phyloP scores from a whole-genome alignment of 1,140 invertebrate genomes.

The Drosophila jambulina region DNA sequence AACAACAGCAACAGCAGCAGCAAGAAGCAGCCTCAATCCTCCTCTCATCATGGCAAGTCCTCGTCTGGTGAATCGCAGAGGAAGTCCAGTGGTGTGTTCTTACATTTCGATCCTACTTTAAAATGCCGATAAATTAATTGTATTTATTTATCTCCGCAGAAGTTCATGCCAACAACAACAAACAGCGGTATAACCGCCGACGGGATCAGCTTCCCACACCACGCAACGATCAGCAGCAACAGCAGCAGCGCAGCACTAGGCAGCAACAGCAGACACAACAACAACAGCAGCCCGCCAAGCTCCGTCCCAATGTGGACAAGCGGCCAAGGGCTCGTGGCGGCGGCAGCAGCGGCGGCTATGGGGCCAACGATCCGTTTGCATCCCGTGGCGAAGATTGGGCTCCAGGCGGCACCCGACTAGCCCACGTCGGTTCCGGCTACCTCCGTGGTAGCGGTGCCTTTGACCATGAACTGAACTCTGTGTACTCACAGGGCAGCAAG shows the following conservation, averaged over 20 bases:
- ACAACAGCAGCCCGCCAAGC: slow-evolving; percentile 60
- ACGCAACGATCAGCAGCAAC: slow-evolving; percentile 67
- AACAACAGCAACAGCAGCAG: slow-evolving; percentile 58
- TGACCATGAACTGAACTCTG: slow-evolving; percentile 92
- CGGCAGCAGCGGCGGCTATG: slow-evolving; percentile 18
- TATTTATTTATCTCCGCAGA: slow-evolving; percentile 37
- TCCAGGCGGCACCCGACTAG: slow-evolving; percentile 75
- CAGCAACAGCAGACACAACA: slow-evolving; percentile 60
- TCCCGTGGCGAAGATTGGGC: slow-evolving; percentile 48
- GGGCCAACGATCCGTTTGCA: slow-evolving; percentile 40
- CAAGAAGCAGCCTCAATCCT: slow-evolving; percentile 71
- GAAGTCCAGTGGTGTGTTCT: slow-evolving; percentile 69
- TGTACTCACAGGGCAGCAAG: slow-evolving; percentile 93
- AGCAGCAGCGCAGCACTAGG: slow-evolving; percentile 27
- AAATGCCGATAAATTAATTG: not conserved
- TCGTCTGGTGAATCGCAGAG: slow-evolving; percentile 74
- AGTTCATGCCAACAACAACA: slow-evolving; percentile 69
- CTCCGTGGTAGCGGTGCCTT: slow-evolving; percentile 64
- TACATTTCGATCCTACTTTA: too few relatives aligned
- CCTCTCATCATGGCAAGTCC: slow-evolving; percentile 61
- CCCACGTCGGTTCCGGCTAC: slow-evolving; percentile 49
- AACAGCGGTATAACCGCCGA: slow-evolving; percentile 68
- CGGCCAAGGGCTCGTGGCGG: slow-evolving; percentile 67
- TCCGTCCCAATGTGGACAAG: slow-evolving; percentile 82
- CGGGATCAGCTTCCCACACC: slow-evolving; percentile 69